These are phyloP conservation scores for Helicoverpa assulta DNA, from an alignment of 2,888 invertebrate species.

Conservation along the genomic window DNA sequence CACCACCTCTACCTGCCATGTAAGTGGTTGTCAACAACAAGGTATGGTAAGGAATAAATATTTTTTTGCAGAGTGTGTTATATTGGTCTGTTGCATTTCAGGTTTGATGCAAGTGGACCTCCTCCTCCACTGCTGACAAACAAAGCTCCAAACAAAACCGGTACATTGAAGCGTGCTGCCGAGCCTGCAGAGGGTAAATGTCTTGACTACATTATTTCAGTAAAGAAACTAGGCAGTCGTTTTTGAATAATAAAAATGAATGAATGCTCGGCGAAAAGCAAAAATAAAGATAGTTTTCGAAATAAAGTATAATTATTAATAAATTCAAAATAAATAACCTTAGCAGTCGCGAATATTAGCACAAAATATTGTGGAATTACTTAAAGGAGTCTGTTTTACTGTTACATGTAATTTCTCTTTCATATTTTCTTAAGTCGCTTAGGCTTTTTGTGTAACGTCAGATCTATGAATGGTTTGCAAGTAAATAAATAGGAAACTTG, in stretches of 20 bases:
- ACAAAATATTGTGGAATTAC: slow-evolving; percentile 24
- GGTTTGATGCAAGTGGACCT: slow-evolving; percentile 79
- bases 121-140: slow-evolving; percentile 74
- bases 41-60: background rate
- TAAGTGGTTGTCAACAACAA: slow-evolving; percentile 29
- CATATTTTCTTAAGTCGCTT: slow-evolving; percentile 14
- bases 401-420: slow-evolving; percentile 27
- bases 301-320: slow-evolving; percentile 15
- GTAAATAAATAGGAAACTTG: no score
- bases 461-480: background rate
- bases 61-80: background rate
- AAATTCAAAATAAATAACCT: slow-evolving; percentile 37
- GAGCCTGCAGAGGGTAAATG: slow-evolving; percentile 68
- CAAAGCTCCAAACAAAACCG: slow-evolving; percentile 44
- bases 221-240: background rate
- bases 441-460: slow-evolving; percentile 29
- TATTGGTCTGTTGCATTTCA: slow-evolving; percentile 46
- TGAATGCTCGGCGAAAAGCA: slow-evolving; percentile 70
- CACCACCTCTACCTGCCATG: slow-evolving; percentile 57
- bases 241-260: slow-evolving; percentile 21
- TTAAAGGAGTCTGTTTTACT: slow-evolving; percentile 30
- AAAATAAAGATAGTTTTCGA: slow-evolving; percentile 8
- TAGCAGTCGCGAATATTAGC: slow-evolving; percentile 62
- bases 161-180: slow-evolving; percentile 65
- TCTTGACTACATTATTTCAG: slow-evolving; percentile 9